Evolutionary conservation across 2,888 invertebrate species (phyloP), one percentile per base, ranked within the genome.

Genomic region (Zonitis immaculata): DNA sequence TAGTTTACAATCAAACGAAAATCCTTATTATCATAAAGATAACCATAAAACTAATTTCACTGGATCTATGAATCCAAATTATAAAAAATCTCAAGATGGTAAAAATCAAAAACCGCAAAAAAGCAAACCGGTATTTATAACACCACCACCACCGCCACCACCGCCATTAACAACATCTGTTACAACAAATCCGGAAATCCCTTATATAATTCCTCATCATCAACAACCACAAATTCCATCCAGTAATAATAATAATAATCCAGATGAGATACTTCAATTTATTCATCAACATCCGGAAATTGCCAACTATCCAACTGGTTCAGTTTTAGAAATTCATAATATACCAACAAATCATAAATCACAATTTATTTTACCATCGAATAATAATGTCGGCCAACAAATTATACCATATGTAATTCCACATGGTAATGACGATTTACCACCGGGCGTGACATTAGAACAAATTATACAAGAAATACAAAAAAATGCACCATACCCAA

Each of bases 21-120:
- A 71, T 60, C 69, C 67, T 5, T 70, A 65, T 51, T 64, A 63
- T 58, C 61, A 62, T 42, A 59, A 50, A 52, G 49, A 61, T 51
- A 61, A 18, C 67, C n/a, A n/a, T n/a, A n/a, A n/a, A n/a, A n/a
- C n/a, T n/a, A n/a, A 75, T 1, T 76, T 77, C 62, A 71, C 75
- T 54, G 78, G 78, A 11, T 77, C 79, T 6, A 76, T 76, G 59
- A 77, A 70, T 70, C 77, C 78, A 9, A 72, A 76, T 54, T 76
- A 59, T 49, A 64, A 57, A 46, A 59, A 66, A 52, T 57, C 61
- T 16, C 49, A 45, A n/a, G 44, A 45, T n/a, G 52, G 49, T 42
- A 52, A 61, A 32, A 55, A 51, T 42, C 50, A 61, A 39, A 53
- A 44, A 18, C 51, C 58, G 35, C 47, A 56, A 6, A 63, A 60